phyloP scores from a whole-genome alignment of 1,140 invertebrate species.

The Antheraea pernyi region DNA sequence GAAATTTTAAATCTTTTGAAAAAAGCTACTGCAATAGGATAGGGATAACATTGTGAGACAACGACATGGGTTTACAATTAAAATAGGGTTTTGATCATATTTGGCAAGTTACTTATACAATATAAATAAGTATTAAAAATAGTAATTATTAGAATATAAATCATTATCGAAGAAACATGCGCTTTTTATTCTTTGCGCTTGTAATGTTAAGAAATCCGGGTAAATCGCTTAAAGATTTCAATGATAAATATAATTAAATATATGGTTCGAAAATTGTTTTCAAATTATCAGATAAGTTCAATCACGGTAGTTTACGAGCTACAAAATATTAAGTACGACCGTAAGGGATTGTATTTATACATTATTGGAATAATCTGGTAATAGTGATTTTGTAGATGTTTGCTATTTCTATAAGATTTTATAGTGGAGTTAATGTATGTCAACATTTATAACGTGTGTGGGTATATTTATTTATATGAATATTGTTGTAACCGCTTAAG shows the following conservation, averaged over 20 bases:
- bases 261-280: too few species aligned
- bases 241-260: background rate
- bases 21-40: slow-evolving; percentile 60
- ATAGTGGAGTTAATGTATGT: background rate
- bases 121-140: slow-evolving; percentile 11
- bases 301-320: background rate
- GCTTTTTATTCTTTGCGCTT: background rate
- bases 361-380: background rate
- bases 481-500: background rate
- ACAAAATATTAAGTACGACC: background rate
- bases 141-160: background rate
- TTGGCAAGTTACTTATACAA: slow-evolving; percentile 53
- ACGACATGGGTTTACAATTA: slow-evolving; percentile 59
- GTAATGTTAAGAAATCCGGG: background rate
- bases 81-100: slow-evolving; percentile 61
- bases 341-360: background rate
- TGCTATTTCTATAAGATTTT: background rate
- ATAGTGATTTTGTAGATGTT: background rate
- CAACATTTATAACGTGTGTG: background rate
- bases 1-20: slow-evolving; percentile 42
- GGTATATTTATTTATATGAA: background rate
- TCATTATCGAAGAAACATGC: background rate
- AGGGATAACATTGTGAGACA: slow-evolving; percentile 65
- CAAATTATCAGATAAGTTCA: background rate
- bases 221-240: background rate